Base-by-base conservation (phyloP, 2,113 vertebrate species). In the Cercocebus atys region DNA sequence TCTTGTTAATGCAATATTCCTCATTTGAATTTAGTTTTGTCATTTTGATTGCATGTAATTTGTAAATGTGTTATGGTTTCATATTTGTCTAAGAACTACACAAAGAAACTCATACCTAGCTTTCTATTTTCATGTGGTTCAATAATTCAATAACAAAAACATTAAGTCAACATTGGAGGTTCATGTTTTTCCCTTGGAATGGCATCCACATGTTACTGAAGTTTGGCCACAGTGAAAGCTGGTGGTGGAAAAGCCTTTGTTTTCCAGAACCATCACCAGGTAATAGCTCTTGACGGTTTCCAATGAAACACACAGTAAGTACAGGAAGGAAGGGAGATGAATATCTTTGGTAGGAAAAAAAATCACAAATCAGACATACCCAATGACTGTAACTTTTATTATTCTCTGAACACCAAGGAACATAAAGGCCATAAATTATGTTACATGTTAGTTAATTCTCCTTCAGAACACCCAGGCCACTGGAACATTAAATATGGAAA, bases 21-120 rank as follows among this genome's bases (percentile, higher is more conserved):
- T 80, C 64, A 97, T 94, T 92, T 96, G 23, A 88, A 92, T 87
- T 97, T 90, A 38, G 25, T 72, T 94, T 92, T 95, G 90, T 72
- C 23, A 45, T 84, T 96, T 83, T 90, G 55, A 95, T 47, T 90
- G 35, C 22, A 90, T 76, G 94, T 84, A 90, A 83, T 96, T 64
- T 92, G 5, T 80, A 92, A 96, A 78, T 76, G 25, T 73, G 17
- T 79, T 95, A 50, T 52, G 38, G 22, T 83, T 96, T 93, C 70
- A 68, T 82, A 90, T 95, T 94, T 96, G 78, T 85, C 27, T 57
- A 96, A 83, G 30, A 90, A 96, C n/a, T 10, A 70, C 3, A 89
- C 52, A 50, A 0, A n/a, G 32, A 68, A 66, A 5, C n/a, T 86
- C n/a, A 80, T 38, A 84, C 22, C 22, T 43, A 76, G 4, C 61